Conservation (phyloP, 2,888 invertebrate species). For the Hyalella azteca region DNA sequence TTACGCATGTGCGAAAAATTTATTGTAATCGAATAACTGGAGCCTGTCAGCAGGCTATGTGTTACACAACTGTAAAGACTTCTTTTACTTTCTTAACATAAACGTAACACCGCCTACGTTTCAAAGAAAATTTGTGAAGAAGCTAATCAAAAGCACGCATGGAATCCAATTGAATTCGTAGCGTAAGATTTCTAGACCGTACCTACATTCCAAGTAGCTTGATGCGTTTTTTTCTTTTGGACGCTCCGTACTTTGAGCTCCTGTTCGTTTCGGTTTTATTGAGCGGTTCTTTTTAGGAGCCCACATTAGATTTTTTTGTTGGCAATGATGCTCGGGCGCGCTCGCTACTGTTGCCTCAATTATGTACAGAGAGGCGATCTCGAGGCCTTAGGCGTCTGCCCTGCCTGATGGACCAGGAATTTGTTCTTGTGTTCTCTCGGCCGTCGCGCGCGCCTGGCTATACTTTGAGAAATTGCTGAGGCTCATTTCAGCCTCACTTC, state of each 20-base stretch:
- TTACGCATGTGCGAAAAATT: too few relatives aligned
- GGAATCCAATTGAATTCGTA: neutral
- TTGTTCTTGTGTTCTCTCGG: neutral
- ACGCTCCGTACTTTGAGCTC: slow-evolving; percentile 4
- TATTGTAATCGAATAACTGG: too few relatives aligned
- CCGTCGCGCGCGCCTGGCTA: neutral
- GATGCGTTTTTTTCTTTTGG: neutral
- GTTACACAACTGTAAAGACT: too few relatives aligned
- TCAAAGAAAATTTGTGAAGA: too few relatives aligned
- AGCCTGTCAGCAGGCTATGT: too few relatives aligned
- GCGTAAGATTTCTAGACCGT: neutral
- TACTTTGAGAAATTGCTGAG: neutral
- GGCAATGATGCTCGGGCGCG: slow-evolving; percentile 32
- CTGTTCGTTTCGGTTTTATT: slow-evolving; percentile 1
- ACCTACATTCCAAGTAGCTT: neutral
- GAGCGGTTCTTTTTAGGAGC: neutral
- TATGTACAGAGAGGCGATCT: slow-evolving; percentile 32
- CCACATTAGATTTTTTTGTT: slow-evolving; percentile 17
- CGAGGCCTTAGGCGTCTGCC: neutral
- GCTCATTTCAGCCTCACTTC: too few relatives aligned
- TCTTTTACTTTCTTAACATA: too few relatives aligned
- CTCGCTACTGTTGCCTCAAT: slow-evolving; percentile 36
- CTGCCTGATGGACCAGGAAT: slow-evolving; percentile 16
- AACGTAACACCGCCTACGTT: too few relatives aligned
- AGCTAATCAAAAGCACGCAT: neutral